Conservation (phyloP, 2,113 vertebrate species). For the Agelaius phoeniceus region DNA sequence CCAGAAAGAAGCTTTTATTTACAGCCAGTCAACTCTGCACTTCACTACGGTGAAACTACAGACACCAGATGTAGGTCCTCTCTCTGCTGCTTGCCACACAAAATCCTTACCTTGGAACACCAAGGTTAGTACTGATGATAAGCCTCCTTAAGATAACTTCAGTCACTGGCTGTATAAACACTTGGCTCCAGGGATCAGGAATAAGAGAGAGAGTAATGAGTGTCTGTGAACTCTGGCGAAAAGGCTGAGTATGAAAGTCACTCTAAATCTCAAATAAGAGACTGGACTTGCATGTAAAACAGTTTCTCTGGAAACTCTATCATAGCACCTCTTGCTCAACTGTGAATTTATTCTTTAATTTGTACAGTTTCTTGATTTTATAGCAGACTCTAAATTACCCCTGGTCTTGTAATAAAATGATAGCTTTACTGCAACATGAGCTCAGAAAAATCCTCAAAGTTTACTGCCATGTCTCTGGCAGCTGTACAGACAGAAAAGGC, state of each 20-base stretch:
- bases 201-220: neutral
- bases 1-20: slow-evolving; percentile 6
- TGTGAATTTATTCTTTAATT: slow-evolving; percentile 16
- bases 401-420: neutral
- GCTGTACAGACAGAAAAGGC: slow-evolving; percentile 2
- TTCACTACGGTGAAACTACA: neutral
- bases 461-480: slow-evolving; percentile 43
- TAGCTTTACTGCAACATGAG: slow-evolving; percentile 1
- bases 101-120: slow-evolving; percentile 2
- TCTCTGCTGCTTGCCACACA: neutral
- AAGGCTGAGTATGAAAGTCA: neutral
- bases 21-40: neutral
- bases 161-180: neutral
- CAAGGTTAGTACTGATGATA: neutral
- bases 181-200: neutral
- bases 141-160: neutral
- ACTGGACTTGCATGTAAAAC: neutral
- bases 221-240: neutral
- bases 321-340: neutral
- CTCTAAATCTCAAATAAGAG: neutral
- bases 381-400: slow-evolving; percentile 7
- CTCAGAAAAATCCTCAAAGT: neutral
- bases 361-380: slow-evolving; percentile 1
- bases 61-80: neutral
- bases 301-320: neutral